Evolutionary conservation across 2,113 vertebrate species (phyloP), one percentile per base, ranked within the genome.

Genomic region (Myocastor coypus): DNA sequence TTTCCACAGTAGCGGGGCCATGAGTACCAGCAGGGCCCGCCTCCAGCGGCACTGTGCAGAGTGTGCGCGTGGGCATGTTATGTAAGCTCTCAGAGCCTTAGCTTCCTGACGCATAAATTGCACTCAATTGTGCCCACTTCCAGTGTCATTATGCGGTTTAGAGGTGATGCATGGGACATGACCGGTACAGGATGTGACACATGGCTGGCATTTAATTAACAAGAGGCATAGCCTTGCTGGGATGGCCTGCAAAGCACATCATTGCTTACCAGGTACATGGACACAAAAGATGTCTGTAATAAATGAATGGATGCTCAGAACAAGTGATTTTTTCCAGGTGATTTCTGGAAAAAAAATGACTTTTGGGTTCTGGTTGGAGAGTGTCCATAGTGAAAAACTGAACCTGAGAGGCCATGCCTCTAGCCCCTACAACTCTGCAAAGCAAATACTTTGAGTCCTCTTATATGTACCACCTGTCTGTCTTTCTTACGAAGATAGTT

Each of bases 381-480:
- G 30, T 28, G 55, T 81, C 37, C 24, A 34, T 37, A 34, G 4
- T 14, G 28, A 87, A 83, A 32, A 85, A 84, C 57, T 30, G 2
- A 69, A 55, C 78, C 19, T 37, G 32, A 87, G 61, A 73, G 1
- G 89, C 37, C 12, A 5, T 61, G 3, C 13, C 20, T 20, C 50
- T 12, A 6, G 7, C 7, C 24, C 61, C 61, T 57, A 4, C 32
- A 92, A 64, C 26, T 75, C 9, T 30, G 52, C 87, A 87, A 82
- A 97, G 82, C 89, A 97, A 84, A 95, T 95, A 93, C 78, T 89
- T 93, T 98, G 94, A 96, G 97, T 97, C 97, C 88, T 97, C 91
- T 95, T 96, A 92, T 95, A 97, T 97, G 96, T 97, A 84, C 96
- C 64, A 85, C 78, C 97, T 84, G 69, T 96, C 88, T 98, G 92